These are phyloP conservation scores for Leucoraja erinaceus DNA, from an alignment of 2,113 vertebrate genomes.

Conservation along the genomic window DNA sequence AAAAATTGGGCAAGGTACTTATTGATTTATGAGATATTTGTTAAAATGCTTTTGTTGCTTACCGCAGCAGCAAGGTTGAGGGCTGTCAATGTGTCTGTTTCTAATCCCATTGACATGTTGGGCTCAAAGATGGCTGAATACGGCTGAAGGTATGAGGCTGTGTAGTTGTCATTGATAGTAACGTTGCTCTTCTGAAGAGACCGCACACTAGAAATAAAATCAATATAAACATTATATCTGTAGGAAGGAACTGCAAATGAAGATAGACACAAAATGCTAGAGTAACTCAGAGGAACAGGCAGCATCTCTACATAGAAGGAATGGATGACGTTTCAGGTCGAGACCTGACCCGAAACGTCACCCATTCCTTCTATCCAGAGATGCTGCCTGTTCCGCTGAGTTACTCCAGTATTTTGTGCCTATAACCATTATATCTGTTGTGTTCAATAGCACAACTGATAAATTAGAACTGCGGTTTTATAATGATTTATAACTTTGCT, in stretches of 20 bases:
- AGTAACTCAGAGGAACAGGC: too few relatives aligned
- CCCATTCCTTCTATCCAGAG: too few relatives aligned
- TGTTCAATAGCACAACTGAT: neutral
- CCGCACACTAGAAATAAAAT: slow-evolving; percentile 60
- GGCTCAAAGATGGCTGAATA: slow-evolving; percentile 67
- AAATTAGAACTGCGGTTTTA: neutral
- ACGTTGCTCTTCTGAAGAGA: slow-evolving; percentile 76
- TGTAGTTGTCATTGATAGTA: slow-evolving; percentile 53
- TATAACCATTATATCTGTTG: too few relatives aligned
- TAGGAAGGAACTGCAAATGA: too few relatives aligned
- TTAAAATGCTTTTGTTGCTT: slow-evolving; percentile 51
- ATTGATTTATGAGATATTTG: neutral
- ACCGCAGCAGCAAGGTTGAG: slow-evolving; percentile 83
- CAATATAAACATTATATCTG: neutral
- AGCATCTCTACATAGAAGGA: too few relatives aligned
- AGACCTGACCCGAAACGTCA: too few relatives aligned
- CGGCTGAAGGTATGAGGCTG: slow-evolving; percentile 68
- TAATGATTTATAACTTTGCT: neutral
- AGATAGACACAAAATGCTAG: too few relatives aligned
- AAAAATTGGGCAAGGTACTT: neutral
- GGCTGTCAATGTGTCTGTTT: slow-evolving; percentile 67
- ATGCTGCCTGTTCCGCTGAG: too few relatives aligned
- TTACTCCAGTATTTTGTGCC: too few relatives aligned
- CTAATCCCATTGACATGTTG: slow-evolving; percentile 67
- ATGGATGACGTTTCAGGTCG: too few relatives aligned